These are phyloP conservation scores for Eulemur rubriventer DNA, from an alignment of 2,797 vertebrate genomes.

Conservation along the genomic window DNA sequence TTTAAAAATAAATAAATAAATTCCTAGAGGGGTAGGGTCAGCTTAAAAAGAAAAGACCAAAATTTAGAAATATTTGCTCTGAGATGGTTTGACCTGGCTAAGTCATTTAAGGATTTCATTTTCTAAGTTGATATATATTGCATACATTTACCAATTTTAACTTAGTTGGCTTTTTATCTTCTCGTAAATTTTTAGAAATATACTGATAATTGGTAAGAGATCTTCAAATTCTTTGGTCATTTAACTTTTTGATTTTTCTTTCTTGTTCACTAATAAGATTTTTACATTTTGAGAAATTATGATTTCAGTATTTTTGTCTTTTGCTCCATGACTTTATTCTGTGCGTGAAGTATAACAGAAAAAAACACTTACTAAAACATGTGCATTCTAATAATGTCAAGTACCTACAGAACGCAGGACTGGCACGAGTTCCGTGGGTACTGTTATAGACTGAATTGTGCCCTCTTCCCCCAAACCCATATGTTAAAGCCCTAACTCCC, in stretches of 20 bases:
- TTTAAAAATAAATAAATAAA: not conserved
- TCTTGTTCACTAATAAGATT: not conserved
- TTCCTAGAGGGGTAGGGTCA: not conserved
- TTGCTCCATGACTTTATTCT: not conserved
- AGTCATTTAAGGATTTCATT: not conserved
- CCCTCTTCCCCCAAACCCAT: not conserved
- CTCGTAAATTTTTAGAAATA: conserved; percentile 10
- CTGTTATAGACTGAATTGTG: not conserved
- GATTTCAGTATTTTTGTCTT: not conserved
- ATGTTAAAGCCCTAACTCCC: not conserved
- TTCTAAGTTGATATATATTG: not conserved
- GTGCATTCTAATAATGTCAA: not conserved
- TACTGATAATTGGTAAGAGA: not conserved
- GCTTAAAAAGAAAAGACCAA: not conserved
- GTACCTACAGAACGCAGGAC: not conserved
- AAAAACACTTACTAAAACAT: not conserved
- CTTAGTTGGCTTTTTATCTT: not conserved
- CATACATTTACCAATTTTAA: not conserved
- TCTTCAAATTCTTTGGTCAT: not conserved
- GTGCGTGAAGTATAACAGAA: not conserved
- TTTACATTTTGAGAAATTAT: conserved; percentile 34
- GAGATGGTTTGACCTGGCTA: not conserved
- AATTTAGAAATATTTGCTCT: conserved; percentile 8
- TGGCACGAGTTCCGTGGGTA: not conserved
- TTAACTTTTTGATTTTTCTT: conserved; percentile 17